Evolutionary conservation across 2,888 invertebrate genomes (phyloP), one percentile per base, ranked within the genome.

Genomic region (Sisyra nigra): DNA sequence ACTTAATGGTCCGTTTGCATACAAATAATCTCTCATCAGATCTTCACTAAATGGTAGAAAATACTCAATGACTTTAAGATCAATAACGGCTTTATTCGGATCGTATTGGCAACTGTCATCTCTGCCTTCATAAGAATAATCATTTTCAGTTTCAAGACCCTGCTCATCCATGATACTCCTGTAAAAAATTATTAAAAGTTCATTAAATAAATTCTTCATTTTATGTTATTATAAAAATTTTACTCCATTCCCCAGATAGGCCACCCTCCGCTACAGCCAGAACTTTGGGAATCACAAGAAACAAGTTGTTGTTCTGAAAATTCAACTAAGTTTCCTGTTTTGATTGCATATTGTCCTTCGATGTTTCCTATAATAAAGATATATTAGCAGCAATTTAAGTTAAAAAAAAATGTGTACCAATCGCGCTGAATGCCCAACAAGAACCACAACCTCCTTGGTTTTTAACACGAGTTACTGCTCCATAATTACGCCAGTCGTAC

Each of bases 251-350:
- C 24, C 24, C 24, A 24, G 24, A 7, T 5, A 24, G 24, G 24
- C 24, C 24, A 24, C 3, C 24, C 24, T 41, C 92, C 92, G 53
- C 83, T 78, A 66, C 92, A 93, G 42, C 92, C 92, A 56, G 86
- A 77, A 66, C 92, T 92, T 48, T 72, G 68, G 2, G 61, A 54
- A 2, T 89, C 88, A 59, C 92, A 93, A 66, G 93, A 92, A 44
- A 93, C 70, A 48, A 93, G 69, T 65, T 93, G 91, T 67, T 93
- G 92, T 66, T 93, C 92, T 50, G 88, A 89, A 10, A 93, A 72
- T 1, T 88, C 87, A 19, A 87, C 72, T 43, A 92, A 67, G 50
- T 69, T 69, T 8, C 81, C 82, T 10, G 70, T 68, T 63, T 80
- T 76, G 50, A 88, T 76, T 72, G 75, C 91, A 62, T 91, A 82